Evolutionary conservation across 2,888 invertebrate species (phyloP), one percentile per base, ranked within the genome.

Genomic region (Watsonalla binaria): DNA sequence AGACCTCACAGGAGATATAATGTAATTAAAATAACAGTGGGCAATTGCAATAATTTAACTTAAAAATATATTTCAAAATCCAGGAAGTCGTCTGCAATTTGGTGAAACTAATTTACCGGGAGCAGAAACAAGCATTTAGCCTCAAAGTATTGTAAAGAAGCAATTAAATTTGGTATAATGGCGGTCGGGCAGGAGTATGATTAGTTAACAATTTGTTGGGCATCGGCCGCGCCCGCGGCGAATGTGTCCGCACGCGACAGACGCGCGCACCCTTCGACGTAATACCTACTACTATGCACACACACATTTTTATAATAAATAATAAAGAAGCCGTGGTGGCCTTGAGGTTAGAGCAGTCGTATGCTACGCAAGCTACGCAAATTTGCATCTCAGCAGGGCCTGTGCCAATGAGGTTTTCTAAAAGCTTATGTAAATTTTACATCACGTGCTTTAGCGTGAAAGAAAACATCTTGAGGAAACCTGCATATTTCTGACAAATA

Each of bases 141-240:
- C 62, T 67, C 61, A 77, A 80, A 79, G 66, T 79, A 78, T 85
- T 84, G 76, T 78, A 81, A 82, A 83, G 80, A 82, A 82, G 79
- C 80, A 81, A 84, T 84, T 84, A 78, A 66, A 68, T 70, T 54
- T 58, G 65, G 71, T 72, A 75, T 75, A 69, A 66, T 65, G 61
- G 67, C 66, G 58, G 72, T 66, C 78, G 84, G 75, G 78, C 80
- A 78, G 79, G 78, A 74, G 78, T 80, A 74, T 83, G 82, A 84
- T 86, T 86, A 84, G 79, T 70, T 61, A 69, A 76, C 82, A 80
- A 82, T 83, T 79, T 78, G 68, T 42, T 42, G 67, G 71, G 79
- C 73, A 76, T 66, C 78, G 76, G 65, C 74, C 68, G 63, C 65
- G 78, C 84, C 80, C 56, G 77, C 72, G 78, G 77, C 70, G 60